Evolutionary conservation across 2,113 vertebrate genomes (phyloP).

Genomic region (Arizona elegans): DNA sequence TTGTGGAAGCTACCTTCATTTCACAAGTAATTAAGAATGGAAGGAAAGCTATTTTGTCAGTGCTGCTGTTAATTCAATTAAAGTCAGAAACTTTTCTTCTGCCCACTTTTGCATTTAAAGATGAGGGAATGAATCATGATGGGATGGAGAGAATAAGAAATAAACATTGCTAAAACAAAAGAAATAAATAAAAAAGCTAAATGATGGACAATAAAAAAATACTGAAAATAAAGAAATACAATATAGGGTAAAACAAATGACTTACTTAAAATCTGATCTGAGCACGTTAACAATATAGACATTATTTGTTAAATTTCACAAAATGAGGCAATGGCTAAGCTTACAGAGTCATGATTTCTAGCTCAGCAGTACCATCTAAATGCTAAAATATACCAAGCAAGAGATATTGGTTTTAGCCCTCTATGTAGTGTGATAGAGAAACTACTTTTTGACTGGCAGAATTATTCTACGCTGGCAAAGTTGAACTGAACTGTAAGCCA

Average conservation of each 20-base stretch:
- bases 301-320: neutral
- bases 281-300: neutral
- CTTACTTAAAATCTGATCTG: neutral
- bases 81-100: neutral
- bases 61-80: neutral
- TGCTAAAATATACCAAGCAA: neutral
- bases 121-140: neutral
- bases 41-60: neutral
- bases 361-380: neutral
- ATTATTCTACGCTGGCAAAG: neutral
- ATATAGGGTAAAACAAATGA: neutral
- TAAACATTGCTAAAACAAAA: neutral
- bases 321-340: neutral
- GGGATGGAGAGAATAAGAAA: neutral
- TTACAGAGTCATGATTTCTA: neutral
- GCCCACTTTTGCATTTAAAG: neutral
- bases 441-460: neutral
- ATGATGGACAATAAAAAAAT: neutral
- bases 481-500: neutral
- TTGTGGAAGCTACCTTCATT: neutral
- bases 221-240: neutral
- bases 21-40: neutral
- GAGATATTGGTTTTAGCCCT: neutral
- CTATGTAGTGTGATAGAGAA: neutral
- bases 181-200: neutral